Evolutionary conservation across 1,140 invertebrate species (phyloP), one percentile per base, ranked within the genome.

Genomic region (Hylaeus volcanicus): DNA sequence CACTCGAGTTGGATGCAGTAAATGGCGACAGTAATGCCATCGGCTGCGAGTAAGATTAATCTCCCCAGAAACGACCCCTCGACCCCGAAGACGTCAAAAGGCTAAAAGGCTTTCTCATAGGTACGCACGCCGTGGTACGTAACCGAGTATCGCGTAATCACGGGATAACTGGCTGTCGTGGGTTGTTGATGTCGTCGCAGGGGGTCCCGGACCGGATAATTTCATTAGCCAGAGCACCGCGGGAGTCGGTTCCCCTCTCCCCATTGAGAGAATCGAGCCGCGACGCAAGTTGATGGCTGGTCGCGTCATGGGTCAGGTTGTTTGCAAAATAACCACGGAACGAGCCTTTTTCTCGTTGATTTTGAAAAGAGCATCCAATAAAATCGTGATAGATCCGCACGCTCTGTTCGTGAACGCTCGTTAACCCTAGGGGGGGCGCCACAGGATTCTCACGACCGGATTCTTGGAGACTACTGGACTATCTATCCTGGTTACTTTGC

Each of bases 191-290:
- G 90, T 83, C 86, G 84, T 88, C 79, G 86, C 88, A 90, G 88
- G 88, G 89, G 89, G 89, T 92, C 89, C 87, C 88, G 85, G 86
- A 92, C 88, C 91, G 90, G 92, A 93, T 92, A 93, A 93, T 93
- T 92, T 92, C 91, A 92, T 93, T 92, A 92, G 90, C 64, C 78
- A 63, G 69, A 79, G 84, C 84, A 85, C 86, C 75, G 77, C 86
- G 80, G 86, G 82, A 86, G 84, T 81, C 84, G 70, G 66, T 72
- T 70, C 74, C 65, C 86, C 53, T 58, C 77, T 73, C 66, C 75
- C 37, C 51, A 51, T 73, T 51, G 63, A 82, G 79, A 78, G 83
- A 88, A 85, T 82, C 86, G 71, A 80, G 77, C 9, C 82, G 48
- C 79, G 72, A 66, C 63, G 78, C 79, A 78, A 51, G 39, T 69